phyloP scores from a whole-genome alignment of 2,113 vertebrate species.

The Halcyon senegalensis region DNA sequence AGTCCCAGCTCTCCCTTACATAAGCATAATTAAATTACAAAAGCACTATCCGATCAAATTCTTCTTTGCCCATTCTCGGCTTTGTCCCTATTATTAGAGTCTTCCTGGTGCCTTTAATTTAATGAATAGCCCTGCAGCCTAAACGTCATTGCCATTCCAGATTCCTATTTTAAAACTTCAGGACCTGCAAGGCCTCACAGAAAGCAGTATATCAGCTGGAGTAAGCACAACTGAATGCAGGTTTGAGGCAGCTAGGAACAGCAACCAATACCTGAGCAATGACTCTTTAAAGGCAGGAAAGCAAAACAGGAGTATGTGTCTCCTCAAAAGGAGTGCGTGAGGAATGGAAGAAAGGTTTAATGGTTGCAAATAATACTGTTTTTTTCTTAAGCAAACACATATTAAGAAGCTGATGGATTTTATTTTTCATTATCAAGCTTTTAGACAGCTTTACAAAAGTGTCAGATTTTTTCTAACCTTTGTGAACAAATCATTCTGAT shows the following conservation, averaged over 20 bases:
- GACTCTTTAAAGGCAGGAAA: background rate
- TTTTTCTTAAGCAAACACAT: background rate
- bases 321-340: background rate
- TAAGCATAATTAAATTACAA: constrained; percentile 56
- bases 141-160: constrained; percentile 53
- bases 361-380: background rate
- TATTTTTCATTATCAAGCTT: background rate
- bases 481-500: background rate
- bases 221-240: background rate
- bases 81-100: constrained; percentile 40
- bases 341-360: background rate
- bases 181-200: background rate
- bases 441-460: background rate
- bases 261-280: background rate
- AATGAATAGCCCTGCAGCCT: constrained; percentile 50
- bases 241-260: background rate
- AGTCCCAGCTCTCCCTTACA: constrained; percentile 41
- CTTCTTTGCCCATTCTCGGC: background rate
- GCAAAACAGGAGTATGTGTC: background rate
- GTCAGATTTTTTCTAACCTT: background rate
- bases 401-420: background rate
- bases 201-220: background rate
- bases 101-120: constrained; percentile 49
- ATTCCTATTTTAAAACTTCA: constrained; percentile 31
- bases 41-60: constrained; percentile 55